Percentiles rank a stretch among this genome's conserved stretches.
phyloP scores from a whole-genome alignment of 2,888 invertebrate species.

The Calephelis perditalis region DNA sequence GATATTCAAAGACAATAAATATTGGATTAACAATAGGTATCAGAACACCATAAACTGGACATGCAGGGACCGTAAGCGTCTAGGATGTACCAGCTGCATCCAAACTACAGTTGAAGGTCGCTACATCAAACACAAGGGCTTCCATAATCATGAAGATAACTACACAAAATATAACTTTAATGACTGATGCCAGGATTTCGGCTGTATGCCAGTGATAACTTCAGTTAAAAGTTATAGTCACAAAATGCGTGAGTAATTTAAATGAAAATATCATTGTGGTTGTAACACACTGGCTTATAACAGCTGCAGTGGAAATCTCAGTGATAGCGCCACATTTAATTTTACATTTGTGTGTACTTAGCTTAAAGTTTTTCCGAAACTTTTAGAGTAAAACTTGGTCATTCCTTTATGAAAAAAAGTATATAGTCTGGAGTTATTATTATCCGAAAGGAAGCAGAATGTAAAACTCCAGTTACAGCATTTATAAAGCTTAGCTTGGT shows the following conservation, averaged over 20 bases:
- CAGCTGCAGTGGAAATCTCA: too few relatives aligned
- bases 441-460: too few relatives aligned
- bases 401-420: too few relatives aligned
- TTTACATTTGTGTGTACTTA: too few relatives aligned
- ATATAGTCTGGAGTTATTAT: too few relatives aligned
- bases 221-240: conserved; percentile 35
- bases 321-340: too few relatives aligned
- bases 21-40: conserved; percentile 71
- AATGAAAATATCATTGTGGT: not conserved
- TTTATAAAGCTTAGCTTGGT: too few relatives aligned
- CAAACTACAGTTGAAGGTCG: conserved; percentile 67
- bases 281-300: too few relatives aligned
- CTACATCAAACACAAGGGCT: conserved; percentile 66
- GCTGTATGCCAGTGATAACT: conserved; percentile 37
- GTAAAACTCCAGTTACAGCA: too few relatives aligned
- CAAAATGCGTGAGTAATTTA: not conserved
- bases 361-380: too few relatives aligned
- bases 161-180: conserved; percentile 72
- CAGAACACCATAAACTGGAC: conserved; percentile 74
- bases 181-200: conserved; percentile 47
- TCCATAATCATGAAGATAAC: conserved; percentile 66
- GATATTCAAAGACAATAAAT: conserved; percentile 71
- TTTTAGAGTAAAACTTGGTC: too few relatives aligned
- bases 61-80: conserved; percentile 61
- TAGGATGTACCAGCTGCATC: conserved; percentile 67